Evolutionary conservation across 1,140 invertebrate genomes (phyloP), one percentile per base, ranked within the genome.

Genomic region (Globodera ellingtonae): DNA sequence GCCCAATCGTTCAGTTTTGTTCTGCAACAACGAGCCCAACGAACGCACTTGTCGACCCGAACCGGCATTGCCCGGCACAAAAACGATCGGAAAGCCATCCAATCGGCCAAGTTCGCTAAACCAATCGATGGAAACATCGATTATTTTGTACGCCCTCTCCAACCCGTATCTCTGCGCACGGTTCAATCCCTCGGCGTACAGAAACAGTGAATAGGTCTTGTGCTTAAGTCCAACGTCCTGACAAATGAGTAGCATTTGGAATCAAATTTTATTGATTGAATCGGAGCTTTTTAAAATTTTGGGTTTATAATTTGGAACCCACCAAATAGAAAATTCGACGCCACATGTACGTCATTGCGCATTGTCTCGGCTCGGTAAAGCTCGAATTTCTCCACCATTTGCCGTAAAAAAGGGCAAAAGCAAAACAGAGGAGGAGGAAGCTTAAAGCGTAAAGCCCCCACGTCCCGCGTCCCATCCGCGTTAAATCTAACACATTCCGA

Each of bases 51-150:
- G 84, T 69, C 84, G 59, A 9, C 80, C 86, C 48, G 85, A 87
- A 15, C 86, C 84, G 24, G 83, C 82, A 79, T 87, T 85, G 46
- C 84, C 84, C 13, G 84, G 84, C 0, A 86, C 80, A 79, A 87
- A 86, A 62, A 86, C 75, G 50, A 86, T 65, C 48, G 84, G 84
- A 46, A 87, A 13, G 44, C 84, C 86, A 62, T 75, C 72, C 46
- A 86, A 50, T 21, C 75, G 44, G 48, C 48, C 50, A 13, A 8
- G 50, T 48, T 81, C 56, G n/a, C 84, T 85, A 71, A 70, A 47
- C 35, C 2, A 52, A 24, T 4, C 13, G 46, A 74, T 7, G 47
- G 21, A 59, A 15, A 18, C 10, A 46, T 24, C 15, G 59, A 59
- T 44, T 48, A 46, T 9, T 9, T n/a, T n/a, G 21, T 24, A 7